Evolutionary conservation across 1,140 invertebrate genomes (phyloP).

Genomic region (Batillaria attramentaria): DNA sequence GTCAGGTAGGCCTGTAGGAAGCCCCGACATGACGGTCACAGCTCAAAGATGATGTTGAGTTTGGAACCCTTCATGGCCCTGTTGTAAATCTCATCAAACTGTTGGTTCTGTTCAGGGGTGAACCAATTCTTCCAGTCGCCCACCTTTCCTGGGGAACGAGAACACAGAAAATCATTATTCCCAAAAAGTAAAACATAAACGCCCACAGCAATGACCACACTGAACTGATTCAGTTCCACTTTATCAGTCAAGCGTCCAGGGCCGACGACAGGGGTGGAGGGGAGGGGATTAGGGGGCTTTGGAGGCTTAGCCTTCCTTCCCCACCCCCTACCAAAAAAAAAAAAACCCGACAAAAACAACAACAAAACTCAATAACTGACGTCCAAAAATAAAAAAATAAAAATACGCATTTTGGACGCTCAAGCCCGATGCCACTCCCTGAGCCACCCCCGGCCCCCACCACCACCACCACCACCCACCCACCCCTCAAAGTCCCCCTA

Average conservation of each 20-base stretch:
- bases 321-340: neutral
- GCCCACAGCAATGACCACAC: neutral
- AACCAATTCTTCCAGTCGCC: slow-evolving; percentile 53
- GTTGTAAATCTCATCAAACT: slow-evolving; percentile 35
- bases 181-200: too few relatives aligned
- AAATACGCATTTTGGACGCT: too few relatives aligned
- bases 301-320: neutral
- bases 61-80: slow-evolving; percentile 19
- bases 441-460: neutral
- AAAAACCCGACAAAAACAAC: too few relatives aligned
- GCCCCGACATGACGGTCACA: too few relatives aligned
- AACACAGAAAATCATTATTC: too few relatives aligned
- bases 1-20: too few relatives aligned
- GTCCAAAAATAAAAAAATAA: too few relatives aligned
- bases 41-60: slow-evolving; percentile 17
- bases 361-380: too few relatives aligned
- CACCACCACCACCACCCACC: neutral
- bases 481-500: neutral
- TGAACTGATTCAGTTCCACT: neutral
- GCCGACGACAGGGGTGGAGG: too few relatives aligned
- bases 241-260: too few relatives aligned
- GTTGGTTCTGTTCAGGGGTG: slow-evolving; percentile 38
- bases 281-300: neutral
- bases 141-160: slow-evolving; percentile 22
- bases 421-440: neutral